These are phyloP conservation scores for Maconellicoccus hirsutus DNA, from an alignment of 1,140 invertebrate genomes.

Conservation along the genomic window DNA sequence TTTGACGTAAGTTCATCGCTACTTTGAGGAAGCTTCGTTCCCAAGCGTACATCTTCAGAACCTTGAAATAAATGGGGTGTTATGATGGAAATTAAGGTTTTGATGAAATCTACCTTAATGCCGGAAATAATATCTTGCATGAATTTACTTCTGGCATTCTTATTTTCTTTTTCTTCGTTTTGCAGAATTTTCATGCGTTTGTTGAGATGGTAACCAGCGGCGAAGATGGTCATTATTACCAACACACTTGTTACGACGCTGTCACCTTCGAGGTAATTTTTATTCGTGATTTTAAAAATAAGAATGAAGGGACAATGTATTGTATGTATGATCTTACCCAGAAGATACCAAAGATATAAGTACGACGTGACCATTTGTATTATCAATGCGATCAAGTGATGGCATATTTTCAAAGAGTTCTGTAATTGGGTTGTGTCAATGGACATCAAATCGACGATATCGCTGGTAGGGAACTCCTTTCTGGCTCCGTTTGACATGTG, in stretches of 20 bases:
- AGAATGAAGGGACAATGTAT: no score
- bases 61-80: neutral
- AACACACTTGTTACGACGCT: no score
- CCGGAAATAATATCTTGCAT: slow-evolving; percentile 56
- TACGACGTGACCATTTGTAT: slow-evolving; percentile 77
- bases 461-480: slow-evolving; percentile 76
- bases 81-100: neutral
- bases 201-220: no score
- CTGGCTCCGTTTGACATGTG: slow-evolving; percentile 62
- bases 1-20: slow-evolving; percentile 33
- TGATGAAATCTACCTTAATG: slow-evolving; percentile 58
- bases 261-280: no score
- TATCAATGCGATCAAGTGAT: slow-evolving; percentile 94
- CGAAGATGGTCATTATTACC: no score
- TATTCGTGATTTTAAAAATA: no score
- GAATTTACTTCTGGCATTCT: neutral
- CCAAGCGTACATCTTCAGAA: slow-evolving; percentile 38
- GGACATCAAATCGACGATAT: slow-evolving; percentile 89
- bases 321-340: slow-evolving; percentile 82
- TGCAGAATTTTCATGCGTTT: neutral
- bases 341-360: slow-evolving; percentile 80
- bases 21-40: slow-evolving; percentile 35
- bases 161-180: neutral
- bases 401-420: slow-evolving; percentile 77
- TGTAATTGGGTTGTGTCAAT: slow-evolving; percentile 74